These are phyloP conservation scores for Chaetura pelagica DNA, from an alignment of 2,113 vertebrate genomes.

Conservation along the genomic window DNA sequence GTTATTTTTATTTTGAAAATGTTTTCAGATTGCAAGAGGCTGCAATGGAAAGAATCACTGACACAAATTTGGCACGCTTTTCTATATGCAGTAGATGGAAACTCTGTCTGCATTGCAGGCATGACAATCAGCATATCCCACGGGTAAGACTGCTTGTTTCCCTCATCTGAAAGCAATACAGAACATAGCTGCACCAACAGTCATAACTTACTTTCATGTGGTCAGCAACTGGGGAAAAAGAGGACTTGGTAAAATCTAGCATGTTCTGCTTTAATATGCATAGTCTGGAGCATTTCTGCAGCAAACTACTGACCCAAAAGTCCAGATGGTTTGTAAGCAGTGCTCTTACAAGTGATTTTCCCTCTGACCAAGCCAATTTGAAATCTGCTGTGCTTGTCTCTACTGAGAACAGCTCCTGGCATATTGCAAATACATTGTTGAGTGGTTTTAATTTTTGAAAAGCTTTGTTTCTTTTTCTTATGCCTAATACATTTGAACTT, in stretches of 20 bases:
- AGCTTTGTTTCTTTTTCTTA: slow-evolving; percentile 8
- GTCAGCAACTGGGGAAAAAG: background rate
- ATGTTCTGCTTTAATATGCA: background rate
- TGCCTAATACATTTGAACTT: background rate
- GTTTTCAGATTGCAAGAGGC: slow-evolving; percentile 32
- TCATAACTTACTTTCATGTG: background rate
- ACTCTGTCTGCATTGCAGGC: slow-evolving; percentile 18
- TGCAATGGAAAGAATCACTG: slow-evolving; percentile 8
- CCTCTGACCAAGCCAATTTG: background rate
- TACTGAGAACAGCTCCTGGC: background rate
- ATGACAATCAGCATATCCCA: background rate
- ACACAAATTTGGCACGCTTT: background rate
- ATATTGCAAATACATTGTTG: background rate
- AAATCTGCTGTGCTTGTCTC: background rate
- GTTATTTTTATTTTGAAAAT: slow-evolving; percentile 42
- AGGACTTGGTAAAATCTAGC: background rate
- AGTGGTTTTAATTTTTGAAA: background rate
- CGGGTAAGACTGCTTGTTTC: background rate
- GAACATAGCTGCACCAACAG: background rate
- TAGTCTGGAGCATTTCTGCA: background rate
- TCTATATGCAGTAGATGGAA: background rate
- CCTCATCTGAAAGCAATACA: background rate
- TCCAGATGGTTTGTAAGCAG: background rate
- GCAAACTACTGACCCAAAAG: background rate
- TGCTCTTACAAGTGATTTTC: background rate